phyloP scores from a whole-genome alignment of 1,140 invertebrate genomes.

The Drosophila rufa region DNA sequence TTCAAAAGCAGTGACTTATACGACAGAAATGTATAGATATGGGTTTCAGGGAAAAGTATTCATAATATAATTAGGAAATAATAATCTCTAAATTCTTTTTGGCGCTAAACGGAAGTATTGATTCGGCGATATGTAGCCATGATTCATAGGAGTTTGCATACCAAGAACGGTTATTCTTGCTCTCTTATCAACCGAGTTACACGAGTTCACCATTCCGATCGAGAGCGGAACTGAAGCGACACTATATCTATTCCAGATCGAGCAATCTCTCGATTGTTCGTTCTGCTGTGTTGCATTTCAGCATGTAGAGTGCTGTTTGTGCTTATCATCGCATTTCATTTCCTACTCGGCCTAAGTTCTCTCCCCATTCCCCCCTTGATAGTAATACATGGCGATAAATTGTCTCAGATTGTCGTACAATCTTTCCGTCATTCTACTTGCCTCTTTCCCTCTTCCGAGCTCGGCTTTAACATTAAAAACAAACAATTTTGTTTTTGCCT shows the following conservation, averaged over 20 bases:
- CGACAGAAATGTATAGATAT: background rate
- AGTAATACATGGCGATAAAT: slow-evolving; percentile 50
- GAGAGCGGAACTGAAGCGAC: slow-evolving; percentile 27
- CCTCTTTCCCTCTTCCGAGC: slow-evolving; percentile 36
- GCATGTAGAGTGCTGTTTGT: slow-evolving; percentile 67
- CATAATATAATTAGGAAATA: background rate
- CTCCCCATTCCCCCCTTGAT: slow-evolving; percentile 9
- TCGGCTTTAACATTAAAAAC: slow-evolving; percentile 68
- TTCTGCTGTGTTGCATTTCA: slow-evolving; percentile 54
- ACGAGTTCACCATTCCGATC: slow-evolving; percentile 5
- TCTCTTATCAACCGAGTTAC: slow-evolving; percentile 1
- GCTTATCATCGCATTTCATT: slow-evolving; percentile 78
- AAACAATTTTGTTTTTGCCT: slow-evolving; percentile 70
- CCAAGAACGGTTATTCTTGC: background rate
- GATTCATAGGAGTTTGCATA: slow-evolving; percentile 8
- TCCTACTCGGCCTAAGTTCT: slow-evolving; percentile 53
- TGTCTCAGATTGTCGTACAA: slow-evolving; percentile 48
- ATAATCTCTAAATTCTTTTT: background rate
- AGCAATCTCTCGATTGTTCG: slow-evolving; percentile 26
- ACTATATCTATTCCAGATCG: slow-evolving; percentile 25
- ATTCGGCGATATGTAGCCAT: background rate
- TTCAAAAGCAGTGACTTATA: background rate
- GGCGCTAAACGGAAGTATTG: background rate
- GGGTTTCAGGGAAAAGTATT: background rate
- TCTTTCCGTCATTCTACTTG: slow-evolving; percentile 36